phyloP scores from a whole-genome alignment of 1,140 invertebrate species.

The Lamellibrachia luymesi region DNA sequence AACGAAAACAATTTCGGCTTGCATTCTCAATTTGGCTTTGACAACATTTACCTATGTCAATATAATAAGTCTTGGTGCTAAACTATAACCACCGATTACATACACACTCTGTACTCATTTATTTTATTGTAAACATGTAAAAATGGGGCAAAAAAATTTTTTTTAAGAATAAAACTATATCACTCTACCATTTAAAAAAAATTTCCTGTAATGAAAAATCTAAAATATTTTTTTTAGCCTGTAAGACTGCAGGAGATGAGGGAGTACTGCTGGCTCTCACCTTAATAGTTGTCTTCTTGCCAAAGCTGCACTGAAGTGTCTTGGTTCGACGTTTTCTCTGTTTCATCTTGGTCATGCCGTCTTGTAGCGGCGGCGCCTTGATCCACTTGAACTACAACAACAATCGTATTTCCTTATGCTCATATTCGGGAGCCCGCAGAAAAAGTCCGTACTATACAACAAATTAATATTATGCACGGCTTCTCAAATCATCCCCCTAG shows the following conservation, averaged over 20 bases:
- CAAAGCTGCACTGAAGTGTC: conserved; percentile 45
- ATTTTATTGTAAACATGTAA: neutral
- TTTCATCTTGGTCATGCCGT: conserved; percentile 27
- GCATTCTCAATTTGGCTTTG: neutral
- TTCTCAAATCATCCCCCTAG: too few relatives aligned
- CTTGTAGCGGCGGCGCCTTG: conserved; percentile 39
- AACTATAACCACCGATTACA: neutral
- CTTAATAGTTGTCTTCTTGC: conserved; percentile 49
- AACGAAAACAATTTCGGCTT: neutral
- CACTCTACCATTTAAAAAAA: neutral
- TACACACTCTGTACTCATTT: neutral
- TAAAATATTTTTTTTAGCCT: neutral
- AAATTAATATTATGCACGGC: too few relatives aligned
- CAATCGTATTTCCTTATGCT: neutral
- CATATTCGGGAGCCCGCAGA: too few relatives aligned
- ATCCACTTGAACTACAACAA: conserved; percentile 51
- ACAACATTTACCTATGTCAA: neutral
- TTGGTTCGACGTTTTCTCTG: conserved; percentile 36
- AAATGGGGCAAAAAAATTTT: neutral
- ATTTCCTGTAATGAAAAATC: neutral
- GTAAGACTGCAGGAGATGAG: neutral
- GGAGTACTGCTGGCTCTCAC: conserved; percentile 23
- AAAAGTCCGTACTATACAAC: too few relatives aligned
- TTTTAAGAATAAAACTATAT: neutral
- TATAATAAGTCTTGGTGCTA: neutral